phyloP scores from a whole-genome alignment of 2,888 invertebrate genomes.

The Drosophila engyochracea region DNA sequence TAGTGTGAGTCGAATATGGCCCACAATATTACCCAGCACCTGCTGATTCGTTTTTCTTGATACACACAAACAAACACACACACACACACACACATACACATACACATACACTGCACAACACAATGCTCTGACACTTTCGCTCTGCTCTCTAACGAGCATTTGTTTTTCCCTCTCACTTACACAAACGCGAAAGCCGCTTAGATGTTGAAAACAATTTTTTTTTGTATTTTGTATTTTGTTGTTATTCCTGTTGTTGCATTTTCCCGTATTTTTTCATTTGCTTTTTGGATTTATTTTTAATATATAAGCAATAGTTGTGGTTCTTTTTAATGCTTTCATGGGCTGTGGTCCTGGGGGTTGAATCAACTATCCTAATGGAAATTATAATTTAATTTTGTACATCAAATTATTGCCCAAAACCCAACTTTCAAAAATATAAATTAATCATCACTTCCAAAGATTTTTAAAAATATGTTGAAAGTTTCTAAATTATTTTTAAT shows the following conservation, averaged over 20 bases:
- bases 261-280: constrained; percentile 9
- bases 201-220: constrained; percentile 5
- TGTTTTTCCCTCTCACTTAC: constrained; percentile 34
- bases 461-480: not conserved
- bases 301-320: constrained; percentile 38
- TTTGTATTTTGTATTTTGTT: constrained; percentile 28
- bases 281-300: constrained; percentile 33
- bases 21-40: constrained; percentile 76
- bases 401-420: not conserved
- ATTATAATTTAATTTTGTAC: constrained; percentile 14
- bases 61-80: constrained; percentile 39
- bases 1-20: constrained; percentile 25
- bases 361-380: constrained; percentile 3
- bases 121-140: constrained; percentile 54
- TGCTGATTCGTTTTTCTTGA: constrained; percentile 70
- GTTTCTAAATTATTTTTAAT: not conserved
- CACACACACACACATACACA: constrained; percentile 3
- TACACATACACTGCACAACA: not conserved
- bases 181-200: constrained; percentile 15
- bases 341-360: not conserved
- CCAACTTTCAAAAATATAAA: not conserved
- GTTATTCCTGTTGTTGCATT: constrained; percentile 31
- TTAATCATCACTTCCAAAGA: not conserved
- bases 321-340: constrained; percentile 35
- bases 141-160: constrained; percentile 33